Conservation (phyloP, 64 coral and sea anemone genomes). For the Exaiptasia diaphana region DNA sequence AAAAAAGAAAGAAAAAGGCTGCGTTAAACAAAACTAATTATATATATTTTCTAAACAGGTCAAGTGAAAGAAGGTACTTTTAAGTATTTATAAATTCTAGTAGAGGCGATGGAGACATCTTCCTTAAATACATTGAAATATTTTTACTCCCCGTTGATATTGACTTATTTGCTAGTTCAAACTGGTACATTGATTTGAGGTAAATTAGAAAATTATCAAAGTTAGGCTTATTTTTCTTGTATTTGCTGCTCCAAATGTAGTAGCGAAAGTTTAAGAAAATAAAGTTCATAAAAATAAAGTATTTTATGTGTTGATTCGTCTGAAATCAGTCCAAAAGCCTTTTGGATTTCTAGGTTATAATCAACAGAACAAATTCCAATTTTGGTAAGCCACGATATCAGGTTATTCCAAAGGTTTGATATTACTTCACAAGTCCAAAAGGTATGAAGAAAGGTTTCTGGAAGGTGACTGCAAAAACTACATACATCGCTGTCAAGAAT, state of each 20-base stretch:
- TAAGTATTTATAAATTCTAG: too few relatives aligned
- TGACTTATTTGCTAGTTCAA: too few relatives aligned
- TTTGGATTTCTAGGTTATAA: neutral
- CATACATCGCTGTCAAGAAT: neutral
- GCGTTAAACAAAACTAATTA: too few relatives aligned
- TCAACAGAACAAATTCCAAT: neutral
- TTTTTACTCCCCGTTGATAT: too few relatives aligned
- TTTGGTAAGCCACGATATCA: neutral
- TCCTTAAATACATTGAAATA: too few relatives aligned
- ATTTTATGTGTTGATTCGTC: neutral
- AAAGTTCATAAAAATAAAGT: neutral
- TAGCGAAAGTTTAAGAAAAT: neutral
- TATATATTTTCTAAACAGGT: too few relatives aligned
- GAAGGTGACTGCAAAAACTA: neutral
- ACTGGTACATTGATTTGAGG: too few relatives aligned
- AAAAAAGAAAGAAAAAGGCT: too few relatives aligned
- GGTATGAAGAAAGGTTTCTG: neutral
- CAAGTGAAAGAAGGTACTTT: too few relatives aligned
- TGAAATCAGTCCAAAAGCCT: neutral
- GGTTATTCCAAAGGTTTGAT: neutral
- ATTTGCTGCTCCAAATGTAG: neutral
- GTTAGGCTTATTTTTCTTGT: too few relatives aligned
- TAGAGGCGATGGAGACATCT: too few relatives aligned
- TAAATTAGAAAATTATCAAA: too few relatives aligned
- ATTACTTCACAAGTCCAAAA: neutral